Conservation (phyloP, 2,113 vertebrate genomes). For the Gila orcuttii region DNA sequence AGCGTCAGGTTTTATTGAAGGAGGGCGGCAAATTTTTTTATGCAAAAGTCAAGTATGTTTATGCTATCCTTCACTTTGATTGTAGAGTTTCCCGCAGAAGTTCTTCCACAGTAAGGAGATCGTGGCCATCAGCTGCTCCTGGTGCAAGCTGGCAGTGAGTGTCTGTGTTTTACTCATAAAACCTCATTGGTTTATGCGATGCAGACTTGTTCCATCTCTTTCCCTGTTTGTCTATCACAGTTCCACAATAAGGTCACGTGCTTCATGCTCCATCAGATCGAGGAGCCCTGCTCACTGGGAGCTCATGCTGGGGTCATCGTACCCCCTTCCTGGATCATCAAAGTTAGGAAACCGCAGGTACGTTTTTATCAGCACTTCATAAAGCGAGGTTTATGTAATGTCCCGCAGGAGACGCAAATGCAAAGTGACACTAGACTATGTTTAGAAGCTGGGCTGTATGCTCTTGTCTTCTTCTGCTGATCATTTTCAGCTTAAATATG, state of each 20-base stretch:
- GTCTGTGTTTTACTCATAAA: background rate
- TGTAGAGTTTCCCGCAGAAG: slow-evolving; percentile 97
- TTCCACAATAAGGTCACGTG: slow-evolving; percentile 99
- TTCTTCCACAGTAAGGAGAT: slow-evolving; percentile 99
- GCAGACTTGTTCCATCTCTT: slow-evolving; percentile 38
- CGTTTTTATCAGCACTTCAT: background rate
- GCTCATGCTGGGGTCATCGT: slow-evolving; percentile 95
- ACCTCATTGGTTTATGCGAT: background rate
- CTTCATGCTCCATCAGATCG: slow-evolving; percentile 98
- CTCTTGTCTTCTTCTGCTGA: background rate
- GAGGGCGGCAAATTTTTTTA: background rate
- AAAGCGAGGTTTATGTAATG: slow-evolving; percentile 19
- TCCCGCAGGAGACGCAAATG: background rate
- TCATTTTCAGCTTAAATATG: slow-evolving; percentile 34
- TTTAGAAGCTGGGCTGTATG: slow-evolving; percentile 32
- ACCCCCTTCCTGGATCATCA: slow-evolving; percentile 98
- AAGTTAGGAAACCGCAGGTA: slow-evolving; percentile 98
- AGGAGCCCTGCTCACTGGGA: slow-evolving; percentile 94
- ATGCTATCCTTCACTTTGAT: background rate
- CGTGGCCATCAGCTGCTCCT: slow-evolving; percentile 97
- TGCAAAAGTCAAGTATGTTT: background rate
- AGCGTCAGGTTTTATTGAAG: background rate
- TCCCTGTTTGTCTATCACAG: slow-evolving; percentile 69
- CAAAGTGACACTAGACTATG: slow-evolving; percentile 34
- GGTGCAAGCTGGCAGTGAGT: slow-evolving; percentile 99